phyloP scores from a whole-genome alignment of 2,113 vertebrate species.

The Psilopsiagon aymara region DNA sequence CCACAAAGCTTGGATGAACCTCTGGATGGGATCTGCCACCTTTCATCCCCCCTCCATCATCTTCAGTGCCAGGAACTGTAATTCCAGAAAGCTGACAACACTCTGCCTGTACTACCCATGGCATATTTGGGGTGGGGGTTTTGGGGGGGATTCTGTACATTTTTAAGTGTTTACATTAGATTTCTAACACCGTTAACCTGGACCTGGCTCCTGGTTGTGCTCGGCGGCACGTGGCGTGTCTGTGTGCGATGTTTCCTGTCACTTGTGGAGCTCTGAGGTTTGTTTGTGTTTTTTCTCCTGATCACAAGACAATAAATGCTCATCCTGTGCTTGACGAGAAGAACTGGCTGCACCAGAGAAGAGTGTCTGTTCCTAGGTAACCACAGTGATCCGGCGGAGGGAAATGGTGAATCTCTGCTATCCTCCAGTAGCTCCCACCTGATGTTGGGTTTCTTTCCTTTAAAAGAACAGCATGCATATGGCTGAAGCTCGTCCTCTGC shows the following conservation, averaged over 20 bases:
- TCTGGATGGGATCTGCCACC: background rate
- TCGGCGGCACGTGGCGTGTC: background rate
- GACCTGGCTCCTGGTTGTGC: background rate
- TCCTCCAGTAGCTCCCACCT: constrained; percentile 2
- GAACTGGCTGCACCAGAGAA: background rate
- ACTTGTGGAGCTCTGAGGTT: constrained; percentile 17
- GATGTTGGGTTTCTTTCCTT: background rate
- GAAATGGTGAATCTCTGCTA: background rate
- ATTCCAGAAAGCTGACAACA: constrained; percentile 10
- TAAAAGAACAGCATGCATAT: background rate
- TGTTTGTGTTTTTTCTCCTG: constrained; percentile 23
- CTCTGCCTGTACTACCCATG: background rate
- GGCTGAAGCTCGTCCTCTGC: background rate
- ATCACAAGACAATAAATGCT: constrained; percentile 66
- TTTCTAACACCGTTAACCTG: background rate
- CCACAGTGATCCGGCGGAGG: background rate
- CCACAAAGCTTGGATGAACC: background rate
- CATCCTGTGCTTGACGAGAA: constrained; percentile 59
- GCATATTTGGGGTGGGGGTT: background rate
- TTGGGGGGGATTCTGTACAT: background rate
- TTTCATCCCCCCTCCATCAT: background rate
- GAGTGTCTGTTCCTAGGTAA: constrained; percentile 59
- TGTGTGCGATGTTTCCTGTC: background rate
- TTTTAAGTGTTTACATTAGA: constrained; percentile 61
- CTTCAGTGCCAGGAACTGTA: background rate